Evolutionary conservation across 2,113 vertebrate species (phyloP).

Genomic region (Zootoca vivipara): DNA sequence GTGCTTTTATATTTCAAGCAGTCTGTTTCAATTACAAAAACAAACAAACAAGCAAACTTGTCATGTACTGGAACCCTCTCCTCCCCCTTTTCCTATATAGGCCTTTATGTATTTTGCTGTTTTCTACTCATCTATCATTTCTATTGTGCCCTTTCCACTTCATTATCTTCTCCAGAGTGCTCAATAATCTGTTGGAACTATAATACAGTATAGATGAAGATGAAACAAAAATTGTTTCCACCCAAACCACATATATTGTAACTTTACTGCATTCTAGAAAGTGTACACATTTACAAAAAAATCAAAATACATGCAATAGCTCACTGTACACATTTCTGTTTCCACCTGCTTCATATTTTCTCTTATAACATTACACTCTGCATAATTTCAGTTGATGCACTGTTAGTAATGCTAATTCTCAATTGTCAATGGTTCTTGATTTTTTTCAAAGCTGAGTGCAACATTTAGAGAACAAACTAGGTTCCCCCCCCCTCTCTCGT

Average conservation of each 20-base stretch:
- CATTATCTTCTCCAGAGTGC: not conserved
- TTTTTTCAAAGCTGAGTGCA: conserved; percentile 77
- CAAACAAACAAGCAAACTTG: not conserved
- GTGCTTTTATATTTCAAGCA: conserved; percentile 43
- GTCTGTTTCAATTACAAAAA: conserved; percentile 23
- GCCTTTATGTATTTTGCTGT: fast-evolving
- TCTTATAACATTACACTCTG: conserved; percentile 56
- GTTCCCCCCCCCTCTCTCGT: conserved; percentile 55
- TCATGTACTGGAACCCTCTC: fast-evolving
- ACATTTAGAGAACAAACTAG: conserved; percentile 82
- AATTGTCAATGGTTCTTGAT: conserved; percentile 73
- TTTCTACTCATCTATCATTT: fast-evolving
- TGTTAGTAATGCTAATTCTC: conserved; percentile 75
- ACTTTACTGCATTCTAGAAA: not conserved
- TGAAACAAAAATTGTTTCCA: not conserved
- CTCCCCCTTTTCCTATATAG: fast-evolving
- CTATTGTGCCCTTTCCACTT: not conserved
- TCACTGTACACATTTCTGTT: conserved; percentile 50
- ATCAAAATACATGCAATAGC: conserved; percentile 25
- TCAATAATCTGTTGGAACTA: not conserved
- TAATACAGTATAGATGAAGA: no score
- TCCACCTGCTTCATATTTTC: conserved; percentile 65
- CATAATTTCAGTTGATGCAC: conserved; percentile 61
- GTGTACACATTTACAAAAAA: not conserved
- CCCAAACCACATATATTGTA: not conserved